These are phyloP conservation scores for Microctonus brassicae DNA, from an alignment of 2,888 invertebrate genomes.

Conservation along the genomic window DNA sequence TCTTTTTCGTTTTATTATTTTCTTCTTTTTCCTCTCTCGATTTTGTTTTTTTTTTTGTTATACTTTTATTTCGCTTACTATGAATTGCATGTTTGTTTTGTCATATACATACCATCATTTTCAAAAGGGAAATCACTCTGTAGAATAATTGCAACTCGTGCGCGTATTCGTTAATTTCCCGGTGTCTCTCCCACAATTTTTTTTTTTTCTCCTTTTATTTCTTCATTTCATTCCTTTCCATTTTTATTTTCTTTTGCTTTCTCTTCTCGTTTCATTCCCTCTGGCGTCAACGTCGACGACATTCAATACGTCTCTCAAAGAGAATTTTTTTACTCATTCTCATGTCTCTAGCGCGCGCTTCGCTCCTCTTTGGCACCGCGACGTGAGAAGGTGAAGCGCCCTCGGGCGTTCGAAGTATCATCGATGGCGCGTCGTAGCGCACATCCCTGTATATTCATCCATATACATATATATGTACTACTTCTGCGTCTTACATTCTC, in stretches of 20 bases:
- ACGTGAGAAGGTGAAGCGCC: conserved; percentile 13
- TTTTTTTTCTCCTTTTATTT: not conserved
- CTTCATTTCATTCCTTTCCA: conserved; percentile 3
- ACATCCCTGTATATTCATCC: not conserved
- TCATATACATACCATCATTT: not conserved
- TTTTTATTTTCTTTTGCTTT: conserved; percentile 1
- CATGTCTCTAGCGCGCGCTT: not conserved
- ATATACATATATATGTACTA: too few species aligned
- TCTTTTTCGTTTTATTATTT: not conserved
- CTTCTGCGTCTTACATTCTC: not conserved
- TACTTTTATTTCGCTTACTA: not conserved
- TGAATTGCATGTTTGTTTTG: conserved; percentile 2
- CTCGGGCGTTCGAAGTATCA: conserved; percentile 29
- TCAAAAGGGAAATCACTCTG: not conserved
- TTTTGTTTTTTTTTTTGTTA: not conserved
- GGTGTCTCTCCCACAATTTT: not conserved
- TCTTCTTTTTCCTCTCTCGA: not conserved
- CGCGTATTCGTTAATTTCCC: conserved; percentile 20
- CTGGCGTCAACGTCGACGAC: conserved; percentile 1
- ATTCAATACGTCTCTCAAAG: conserved; percentile 20
- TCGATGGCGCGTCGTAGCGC: conserved; percentile 23
- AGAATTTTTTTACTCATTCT: conserved; percentile 8
- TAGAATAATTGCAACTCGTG: conserved; percentile 11
- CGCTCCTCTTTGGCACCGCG: conserved; percentile 25
- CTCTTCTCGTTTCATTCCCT: not conserved